phyloP scores from a whole-genome alignment of 2,797 vertebrate species.

The Phyllotis vaccarum region DNA sequence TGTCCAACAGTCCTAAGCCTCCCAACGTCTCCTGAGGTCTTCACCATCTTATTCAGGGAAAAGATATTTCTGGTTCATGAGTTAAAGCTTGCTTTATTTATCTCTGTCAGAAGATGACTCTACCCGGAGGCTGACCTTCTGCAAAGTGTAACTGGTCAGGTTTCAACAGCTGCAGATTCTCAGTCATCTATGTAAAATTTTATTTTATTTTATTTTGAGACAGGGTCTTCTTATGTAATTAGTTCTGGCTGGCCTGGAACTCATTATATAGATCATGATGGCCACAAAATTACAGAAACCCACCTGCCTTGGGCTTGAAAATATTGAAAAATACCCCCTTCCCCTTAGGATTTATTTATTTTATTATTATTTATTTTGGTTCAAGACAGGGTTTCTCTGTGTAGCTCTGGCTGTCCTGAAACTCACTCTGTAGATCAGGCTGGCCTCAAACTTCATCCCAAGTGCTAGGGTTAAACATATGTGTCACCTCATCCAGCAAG shows the following conservation, averaged over 20 bases:
- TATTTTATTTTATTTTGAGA: neutral
- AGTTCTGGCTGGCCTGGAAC: neutral
- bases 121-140: slow-evolving; percentile 4
- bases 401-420: neutral
- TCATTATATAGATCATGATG: neutral
- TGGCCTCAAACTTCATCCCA: neutral
- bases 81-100: slow-evolving; percentile 42
- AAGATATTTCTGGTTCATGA: slow-evolving; percentile 61
- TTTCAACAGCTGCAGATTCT: neutral
- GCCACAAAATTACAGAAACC: neutral
- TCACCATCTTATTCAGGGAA: slow-evolving; percentile 19
- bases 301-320: neutral
- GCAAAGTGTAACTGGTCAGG: neutral
- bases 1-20: slow-evolving; percentile 22
- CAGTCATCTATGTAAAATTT: neutral
- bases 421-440: neutral
- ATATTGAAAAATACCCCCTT: neutral
- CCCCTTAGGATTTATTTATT: neutral
- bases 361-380: neutral
- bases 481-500: neutral
- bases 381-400: neutral
- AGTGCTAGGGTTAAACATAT: neutral
- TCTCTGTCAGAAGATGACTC: neutral
- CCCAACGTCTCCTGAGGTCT: slow-evolving; percentile 45
- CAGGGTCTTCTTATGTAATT: neutral